These are phyloP conservation scores for Lamprotornis superbus DNA, from an alignment of 2,113 vertebrate genomes.

Conservation along the genomic window DNA sequence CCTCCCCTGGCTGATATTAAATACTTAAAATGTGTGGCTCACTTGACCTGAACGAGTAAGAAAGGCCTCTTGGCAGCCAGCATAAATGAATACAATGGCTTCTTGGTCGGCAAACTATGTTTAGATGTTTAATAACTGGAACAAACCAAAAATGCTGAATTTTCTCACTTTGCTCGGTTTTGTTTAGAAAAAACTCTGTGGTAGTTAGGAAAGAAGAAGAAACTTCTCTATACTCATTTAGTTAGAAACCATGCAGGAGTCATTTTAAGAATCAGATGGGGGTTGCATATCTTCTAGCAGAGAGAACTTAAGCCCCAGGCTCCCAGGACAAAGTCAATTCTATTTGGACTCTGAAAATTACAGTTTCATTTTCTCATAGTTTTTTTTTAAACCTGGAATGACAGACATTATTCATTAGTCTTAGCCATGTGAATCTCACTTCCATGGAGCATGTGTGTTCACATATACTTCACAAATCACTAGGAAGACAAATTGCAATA, in stretches of 20 bases:
- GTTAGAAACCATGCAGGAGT: not conserved
- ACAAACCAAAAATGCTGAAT: not conserved
- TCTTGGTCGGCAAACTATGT: not conserved
- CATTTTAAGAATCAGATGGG: not conserved
- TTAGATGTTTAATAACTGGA: not conserved
- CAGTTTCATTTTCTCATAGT: not conserved
- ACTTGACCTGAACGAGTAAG: not conserved
- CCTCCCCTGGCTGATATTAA: not conserved
- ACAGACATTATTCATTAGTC: not conserved
- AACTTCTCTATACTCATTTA: not conserved
- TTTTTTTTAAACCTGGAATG: not conserved
- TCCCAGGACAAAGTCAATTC: not conserved
- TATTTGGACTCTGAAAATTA: not conserved
- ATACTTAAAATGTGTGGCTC: not conserved
- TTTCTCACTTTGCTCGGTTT: not conserved
- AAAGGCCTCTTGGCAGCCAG: not conserved
- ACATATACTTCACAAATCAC: not conserved
- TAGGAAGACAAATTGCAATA: not conserved
- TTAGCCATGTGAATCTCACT: not conserved
- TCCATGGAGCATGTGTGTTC: not conserved
- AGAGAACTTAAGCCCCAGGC: not conserved
- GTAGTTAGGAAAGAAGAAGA: not conserved
- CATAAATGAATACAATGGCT: not conserved
- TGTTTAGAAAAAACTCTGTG: not conserved
- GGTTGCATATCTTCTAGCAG: not conserved